These are phyloP conservation scores for Monoplex corrugatus DNA, from an alignment of 2,888 invertebrate species.

Conservation along the genomic window DNA sequence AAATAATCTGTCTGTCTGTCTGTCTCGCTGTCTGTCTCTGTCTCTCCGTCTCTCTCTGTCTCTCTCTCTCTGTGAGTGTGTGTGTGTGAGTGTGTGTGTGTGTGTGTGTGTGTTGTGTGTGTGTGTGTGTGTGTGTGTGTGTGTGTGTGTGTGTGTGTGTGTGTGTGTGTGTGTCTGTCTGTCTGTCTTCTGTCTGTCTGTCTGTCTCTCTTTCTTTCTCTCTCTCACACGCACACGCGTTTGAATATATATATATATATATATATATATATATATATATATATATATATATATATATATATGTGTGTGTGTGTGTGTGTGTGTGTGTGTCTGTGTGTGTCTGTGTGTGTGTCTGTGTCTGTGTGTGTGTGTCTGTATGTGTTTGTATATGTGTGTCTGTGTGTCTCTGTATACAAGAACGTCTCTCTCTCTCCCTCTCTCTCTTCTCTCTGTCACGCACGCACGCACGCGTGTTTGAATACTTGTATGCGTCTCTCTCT, in stretches of 20 bases:
- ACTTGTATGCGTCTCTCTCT: neutral
- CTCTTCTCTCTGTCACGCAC: no score
- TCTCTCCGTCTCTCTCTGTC: neutral
- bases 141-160: neutral
- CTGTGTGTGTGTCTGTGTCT: neutral
- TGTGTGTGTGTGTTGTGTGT: no score
- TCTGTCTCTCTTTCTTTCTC: no score
- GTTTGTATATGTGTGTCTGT: neutral
- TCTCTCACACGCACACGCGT: no score
- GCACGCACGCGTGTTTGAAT: no score
- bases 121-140: conserved; percentile 12
- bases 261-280: neutral
- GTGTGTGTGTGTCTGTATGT: neutral
- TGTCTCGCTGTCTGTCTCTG: neutral
- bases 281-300: neutral
- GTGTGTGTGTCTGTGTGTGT: neutral
- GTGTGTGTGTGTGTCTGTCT: no score
- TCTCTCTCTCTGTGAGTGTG: neutral
- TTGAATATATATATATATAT: neutral
- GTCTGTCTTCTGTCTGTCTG: no score
- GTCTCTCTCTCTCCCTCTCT: no score
- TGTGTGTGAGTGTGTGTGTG: no score
- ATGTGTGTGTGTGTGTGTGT: conserved; percentile 25
- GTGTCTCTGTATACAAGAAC: neutral
- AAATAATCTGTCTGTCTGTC: neutral